Conservation (phyloP, 23 tunicate genomes). For the Oikopleura albicans region DNA sequence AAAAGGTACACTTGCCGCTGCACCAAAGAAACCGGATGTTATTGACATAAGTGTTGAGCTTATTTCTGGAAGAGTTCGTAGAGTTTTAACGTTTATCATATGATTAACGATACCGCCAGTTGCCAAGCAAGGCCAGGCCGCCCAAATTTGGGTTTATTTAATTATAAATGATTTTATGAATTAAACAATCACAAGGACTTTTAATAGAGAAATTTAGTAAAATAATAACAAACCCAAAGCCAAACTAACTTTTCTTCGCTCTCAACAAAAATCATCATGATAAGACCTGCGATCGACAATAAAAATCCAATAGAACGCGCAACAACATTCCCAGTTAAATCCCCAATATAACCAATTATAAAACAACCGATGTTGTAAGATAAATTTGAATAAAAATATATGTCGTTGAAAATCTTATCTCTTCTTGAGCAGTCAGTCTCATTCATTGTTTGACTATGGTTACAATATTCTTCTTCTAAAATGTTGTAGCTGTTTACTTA, state of each 20-base stretch:
- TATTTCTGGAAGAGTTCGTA: background rate
- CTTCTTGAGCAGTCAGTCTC: background rate
- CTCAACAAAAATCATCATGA: background rate
- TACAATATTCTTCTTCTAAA: too few relatives aligned
- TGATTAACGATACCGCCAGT: background rate
- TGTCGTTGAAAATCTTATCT: background rate
- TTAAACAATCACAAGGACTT: background rate
- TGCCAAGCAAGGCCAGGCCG: background rate
- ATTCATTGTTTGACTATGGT: too few relatives aligned
- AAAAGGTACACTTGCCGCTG: background rate
- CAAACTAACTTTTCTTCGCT: background rate
- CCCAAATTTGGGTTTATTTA: background rate
- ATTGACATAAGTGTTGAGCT: background rate
- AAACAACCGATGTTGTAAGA: background rate
- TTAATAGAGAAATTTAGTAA: too few relatives aligned
- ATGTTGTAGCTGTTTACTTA: too few relatives aligned
- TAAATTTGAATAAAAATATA: background rate
- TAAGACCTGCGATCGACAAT: background rate
- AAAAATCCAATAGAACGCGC: background rate
- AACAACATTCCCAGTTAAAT: background rate
- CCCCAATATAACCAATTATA: background rate
- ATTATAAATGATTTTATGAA: background rate
- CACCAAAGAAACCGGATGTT: background rate
- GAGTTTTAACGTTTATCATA: background rate
- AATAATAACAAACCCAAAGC: background rate